Base-by-base conservation (phyloP, 2,113 vertebrate species). In the Agapornis roseicollis region DNA sequence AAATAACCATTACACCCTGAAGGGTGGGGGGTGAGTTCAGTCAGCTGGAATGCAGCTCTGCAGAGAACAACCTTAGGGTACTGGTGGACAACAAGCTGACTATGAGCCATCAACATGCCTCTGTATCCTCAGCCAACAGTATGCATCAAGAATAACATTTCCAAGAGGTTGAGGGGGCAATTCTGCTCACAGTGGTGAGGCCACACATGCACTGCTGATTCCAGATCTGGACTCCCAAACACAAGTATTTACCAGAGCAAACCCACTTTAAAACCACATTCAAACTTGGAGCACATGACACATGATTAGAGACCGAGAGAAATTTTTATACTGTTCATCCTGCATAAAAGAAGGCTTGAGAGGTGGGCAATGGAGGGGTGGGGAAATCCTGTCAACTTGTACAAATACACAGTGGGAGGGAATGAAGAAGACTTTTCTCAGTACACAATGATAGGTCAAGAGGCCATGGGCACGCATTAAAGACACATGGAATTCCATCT, bases 11-110 rank as follows among this genome's bases (percentile, higher is more conserved):
- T 18, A n/a, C 7, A 11, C 0, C 0, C 27, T 47, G 23, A 13
- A 11, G 31, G 10, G 5, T 31, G 25, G 27, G 18, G 3, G 2
- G 1, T 4, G 4, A 11, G 20, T 1, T 1, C 18, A 15, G 4
- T 13, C 24, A 65, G 19, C 42, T 53, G n/a, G 71, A 58, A 58
- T 56, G 17, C 37, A 86, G 37, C 18, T 72, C 25, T 73, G 11
- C 29, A 56, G 29, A 42, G 37, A 50, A 1, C 9, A 55, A 2
- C 17, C 23, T n/a, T 12, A 17, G 37, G 3, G 13, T 35, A 16
- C 35, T 14, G 37, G 11, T 20, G 12, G 47, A 41, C 22, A 52
- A 17, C 11, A 23, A 64, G 29, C 10, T 64, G 18, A 27, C 22
- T 10, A 14, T 4, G 19, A 74, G 13, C 17, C 53, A 78, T 7